Evolutionary conservation across 2,113 vertebrate species (phyloP).

Genomic region (Podarcis raffonei): DNA sequence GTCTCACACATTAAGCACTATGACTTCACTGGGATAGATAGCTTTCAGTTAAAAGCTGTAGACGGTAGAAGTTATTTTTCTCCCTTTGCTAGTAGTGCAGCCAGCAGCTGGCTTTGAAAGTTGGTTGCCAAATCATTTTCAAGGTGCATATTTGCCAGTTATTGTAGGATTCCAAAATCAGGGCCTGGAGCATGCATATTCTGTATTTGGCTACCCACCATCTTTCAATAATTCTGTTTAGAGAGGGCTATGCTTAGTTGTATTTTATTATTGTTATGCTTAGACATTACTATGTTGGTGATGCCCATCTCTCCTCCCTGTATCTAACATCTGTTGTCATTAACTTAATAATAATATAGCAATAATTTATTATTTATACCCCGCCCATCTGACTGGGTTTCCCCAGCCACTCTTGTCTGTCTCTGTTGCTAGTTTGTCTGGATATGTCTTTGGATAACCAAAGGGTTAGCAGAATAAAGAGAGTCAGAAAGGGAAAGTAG

Average conservation of each 20-base stretch:
- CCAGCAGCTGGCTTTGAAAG: slow-evolving; percentile 49
- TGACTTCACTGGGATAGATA: not conserved
- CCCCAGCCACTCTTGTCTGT: not conserved
- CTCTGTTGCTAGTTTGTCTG: not conserved
- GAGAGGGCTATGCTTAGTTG: not conserved
- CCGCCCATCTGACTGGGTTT: no score
- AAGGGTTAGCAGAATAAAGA: slow-evolving; percentile 53
- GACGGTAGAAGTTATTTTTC: not conserved
- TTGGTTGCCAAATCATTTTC: slow-evolving; percentile 16
- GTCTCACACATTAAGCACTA: no score
- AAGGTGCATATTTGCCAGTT: slow-evolving; percentile 4
- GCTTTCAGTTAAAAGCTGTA: not conserved
- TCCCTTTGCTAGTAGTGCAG: slow-evolving; percentile 54
- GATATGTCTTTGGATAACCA: slow-evolving; percentile 52
- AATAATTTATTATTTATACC: no score
- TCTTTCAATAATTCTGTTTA: slow-evolving; percentile 6
- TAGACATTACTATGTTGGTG: not conserved
- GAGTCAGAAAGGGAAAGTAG: slow-evolving; percentile 62
- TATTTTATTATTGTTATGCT: not conserved
- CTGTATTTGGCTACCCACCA: slow-evolving; percentile 30
- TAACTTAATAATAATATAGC: not conserved
- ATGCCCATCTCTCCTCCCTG: not conserved
- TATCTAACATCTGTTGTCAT: slow-evolving; percentile 7
- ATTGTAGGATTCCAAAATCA: not conserved
- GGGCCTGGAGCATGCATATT: not conserved